Percentiles rank a stretch among this genome's conserved stretches.
Evolutionary conservation across 2,797 vertebrate species (phyloP).

Genomic region (Alectoris magna): DNA sequence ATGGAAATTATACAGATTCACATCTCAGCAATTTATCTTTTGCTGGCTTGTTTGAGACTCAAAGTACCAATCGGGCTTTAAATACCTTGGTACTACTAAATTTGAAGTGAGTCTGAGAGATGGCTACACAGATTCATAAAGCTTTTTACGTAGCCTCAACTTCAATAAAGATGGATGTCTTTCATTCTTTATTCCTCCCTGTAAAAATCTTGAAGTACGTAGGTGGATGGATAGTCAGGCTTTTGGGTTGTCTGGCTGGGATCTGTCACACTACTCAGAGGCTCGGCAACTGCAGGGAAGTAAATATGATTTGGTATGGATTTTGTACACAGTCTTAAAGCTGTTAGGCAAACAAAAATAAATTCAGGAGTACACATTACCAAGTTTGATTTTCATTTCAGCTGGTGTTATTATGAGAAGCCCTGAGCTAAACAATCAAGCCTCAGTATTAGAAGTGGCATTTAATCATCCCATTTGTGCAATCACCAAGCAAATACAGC

Average conservation of each 20-base stretch:
- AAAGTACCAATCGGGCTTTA: slow-evolving; percentile 24
- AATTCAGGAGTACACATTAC: neutral
- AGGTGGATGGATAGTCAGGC: neutral
- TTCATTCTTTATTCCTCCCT: neutral
- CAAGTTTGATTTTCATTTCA: neutral
- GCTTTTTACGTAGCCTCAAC: neutral
- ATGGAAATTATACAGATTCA: slow-evolving; percentile 6
- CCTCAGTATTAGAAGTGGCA: neutral
- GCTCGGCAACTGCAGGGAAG: neutral
- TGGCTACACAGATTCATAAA: neutral
- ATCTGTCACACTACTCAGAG: neutral
- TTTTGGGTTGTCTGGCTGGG: neutral
- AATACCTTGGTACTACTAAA: slow-evolving; percentile 30
- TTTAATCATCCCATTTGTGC: neutral
- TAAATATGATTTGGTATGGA: neutral
- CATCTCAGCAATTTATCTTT: slow-evolving; percentile 22
- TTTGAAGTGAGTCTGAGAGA: slow-evolving; percentile 35
- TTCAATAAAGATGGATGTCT: neutral
- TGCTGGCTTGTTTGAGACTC: slow-evolving; percentile 19
- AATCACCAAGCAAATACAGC: neutral
- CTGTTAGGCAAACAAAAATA: neutral
- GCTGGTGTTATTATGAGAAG: neutral
- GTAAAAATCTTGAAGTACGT: neutral
- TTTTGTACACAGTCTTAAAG: slow-evolving; percentile 1
- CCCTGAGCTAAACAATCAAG: neutral